phyloP scores from a whole-genome alignment of 2,888 invertebrate species.

The Eledone cirrhosa region DNA sequence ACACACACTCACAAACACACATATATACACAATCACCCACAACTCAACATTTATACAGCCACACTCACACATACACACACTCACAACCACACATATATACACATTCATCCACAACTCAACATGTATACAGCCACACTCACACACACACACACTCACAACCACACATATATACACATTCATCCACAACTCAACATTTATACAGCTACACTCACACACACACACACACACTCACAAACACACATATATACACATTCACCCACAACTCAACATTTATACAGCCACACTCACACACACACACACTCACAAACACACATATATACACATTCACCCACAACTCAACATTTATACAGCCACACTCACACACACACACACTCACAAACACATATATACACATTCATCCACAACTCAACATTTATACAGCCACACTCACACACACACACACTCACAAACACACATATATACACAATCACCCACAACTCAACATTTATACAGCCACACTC shows the following conservation, averaged over 20 bases:
- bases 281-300: neutral
- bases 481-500: too few relatives aligned
- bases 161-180: neutral
- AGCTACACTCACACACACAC: neutral
- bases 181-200: neutral
- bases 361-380: neutral
- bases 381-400: neutral
- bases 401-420: too few relatives aligned
- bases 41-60: neutral
- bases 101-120: too few relatives aligned
- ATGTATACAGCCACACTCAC: too few relatives aligned
- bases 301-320: neutral
- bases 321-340: neutral
- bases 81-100: too few relatives aligned
- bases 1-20: neutral
- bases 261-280: too few relatives aligned
- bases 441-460: too few relatives aligned
- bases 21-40: neutral
- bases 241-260: neutral
- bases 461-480: too few relatives aligned
- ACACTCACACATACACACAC: too few relatives aligned
- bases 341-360: neutral
- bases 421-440: too few relatives aligned
- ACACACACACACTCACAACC: neutral
- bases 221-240: neutral